Evolutionary conservation across 2,888 invertebrate genomes (phyloP).

Genomic region (Bembecia ichneumoniformis): DNA sequence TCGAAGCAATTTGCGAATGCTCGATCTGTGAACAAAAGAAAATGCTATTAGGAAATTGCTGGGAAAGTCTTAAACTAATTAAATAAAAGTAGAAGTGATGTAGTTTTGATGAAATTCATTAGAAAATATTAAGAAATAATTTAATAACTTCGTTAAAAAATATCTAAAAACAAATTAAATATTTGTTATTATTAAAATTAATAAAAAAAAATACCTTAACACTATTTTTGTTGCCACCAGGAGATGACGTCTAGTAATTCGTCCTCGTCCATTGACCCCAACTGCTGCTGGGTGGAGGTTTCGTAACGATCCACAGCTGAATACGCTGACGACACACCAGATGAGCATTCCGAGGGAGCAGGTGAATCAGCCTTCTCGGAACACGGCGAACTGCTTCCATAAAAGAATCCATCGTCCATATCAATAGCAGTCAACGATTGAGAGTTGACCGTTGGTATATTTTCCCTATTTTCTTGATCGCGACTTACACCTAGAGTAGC

Average conservation of each 20-base stretch:
- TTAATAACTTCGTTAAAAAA: neutral
- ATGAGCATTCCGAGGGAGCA: slow-evolving; percentile 80
- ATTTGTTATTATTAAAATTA: neutral
- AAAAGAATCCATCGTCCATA: slow-evolving; percentile 66
- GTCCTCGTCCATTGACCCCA: slow-evolving; percentile 88
- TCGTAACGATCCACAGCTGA: slow-evolving; percentile 60
- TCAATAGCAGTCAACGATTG: slow-evolving; percentile 59
- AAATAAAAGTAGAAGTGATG: too few relatives aligned
- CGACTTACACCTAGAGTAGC: slow-evolving; percentile 67
- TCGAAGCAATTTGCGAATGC: slow-evolving; percentile 18
- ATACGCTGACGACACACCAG: slow-evolving; percentile 68
- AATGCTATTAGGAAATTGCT: slow-evolving; percentile 12
- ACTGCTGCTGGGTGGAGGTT: slow-evolving; percentile 59
- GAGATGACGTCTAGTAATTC: slow-evolving; percentile 89
- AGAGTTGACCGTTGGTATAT: slow-evolving; percentile 49
- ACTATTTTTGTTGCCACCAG: slow-evolving; percentile 84
- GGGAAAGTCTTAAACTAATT: too few relatives aligned
- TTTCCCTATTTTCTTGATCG: slow-evolving; percentile 60
- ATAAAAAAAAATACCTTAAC: slow-evolving; percentile 21
- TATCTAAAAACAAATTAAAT: neutral
- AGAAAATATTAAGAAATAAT: neutral
- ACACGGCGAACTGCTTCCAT: slow-evolving; percentile 71
- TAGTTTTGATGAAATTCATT: too few relatives aligned
- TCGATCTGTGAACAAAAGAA: slow-evolving; percentile 50
- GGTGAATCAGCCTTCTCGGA: slow-evolving; percentile 81